Percentiles rank a stretch among this genome's conserved stretches.
Conservation (phyloP, 2,113 vertebrate species). For the Aspidoscelis tigris region DNA sequence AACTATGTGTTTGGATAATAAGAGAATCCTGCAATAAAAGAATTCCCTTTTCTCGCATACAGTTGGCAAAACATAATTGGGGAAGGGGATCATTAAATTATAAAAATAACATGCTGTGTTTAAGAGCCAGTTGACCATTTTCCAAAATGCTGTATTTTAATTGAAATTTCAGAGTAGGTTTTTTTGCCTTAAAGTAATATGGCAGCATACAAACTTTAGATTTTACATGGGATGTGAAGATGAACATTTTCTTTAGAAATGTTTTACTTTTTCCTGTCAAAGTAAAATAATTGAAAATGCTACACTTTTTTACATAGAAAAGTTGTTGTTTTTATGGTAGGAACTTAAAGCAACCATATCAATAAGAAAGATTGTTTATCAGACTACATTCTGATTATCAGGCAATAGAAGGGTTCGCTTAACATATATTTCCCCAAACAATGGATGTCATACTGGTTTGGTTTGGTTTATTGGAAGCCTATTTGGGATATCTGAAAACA, state of each 20-base stretch:
- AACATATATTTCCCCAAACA: neutral
- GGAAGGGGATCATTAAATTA: neutral
- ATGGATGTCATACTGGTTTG: neutral
- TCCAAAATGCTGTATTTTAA: constrained; percentile 11
- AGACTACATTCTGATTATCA: neutral
- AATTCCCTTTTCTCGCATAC: neutral
- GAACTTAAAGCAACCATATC: neutral
- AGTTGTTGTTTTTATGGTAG: neutral
- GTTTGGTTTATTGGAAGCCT: neutral
- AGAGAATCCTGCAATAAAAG: neutral
- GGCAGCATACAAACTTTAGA: neutral
- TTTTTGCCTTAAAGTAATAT: neutral
- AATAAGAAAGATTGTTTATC: constrained; percentile 7
- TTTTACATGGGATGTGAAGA: neutral
- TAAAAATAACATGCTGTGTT: neutral
- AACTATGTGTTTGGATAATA: neutral
- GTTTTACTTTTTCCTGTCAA: neutral
- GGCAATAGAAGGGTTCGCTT: neutral
- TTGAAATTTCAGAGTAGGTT: neutral
- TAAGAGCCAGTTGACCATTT: constrained; percentile 16
- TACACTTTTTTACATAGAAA: neutral
- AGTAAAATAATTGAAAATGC: neutral
- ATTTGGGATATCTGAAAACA: neutral
- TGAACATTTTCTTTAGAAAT: neutral
- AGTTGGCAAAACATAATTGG: neutral